Conservation (phyloP, 1,140 invertebrate species). For the Temnothorax curvispinosus region DNA sequence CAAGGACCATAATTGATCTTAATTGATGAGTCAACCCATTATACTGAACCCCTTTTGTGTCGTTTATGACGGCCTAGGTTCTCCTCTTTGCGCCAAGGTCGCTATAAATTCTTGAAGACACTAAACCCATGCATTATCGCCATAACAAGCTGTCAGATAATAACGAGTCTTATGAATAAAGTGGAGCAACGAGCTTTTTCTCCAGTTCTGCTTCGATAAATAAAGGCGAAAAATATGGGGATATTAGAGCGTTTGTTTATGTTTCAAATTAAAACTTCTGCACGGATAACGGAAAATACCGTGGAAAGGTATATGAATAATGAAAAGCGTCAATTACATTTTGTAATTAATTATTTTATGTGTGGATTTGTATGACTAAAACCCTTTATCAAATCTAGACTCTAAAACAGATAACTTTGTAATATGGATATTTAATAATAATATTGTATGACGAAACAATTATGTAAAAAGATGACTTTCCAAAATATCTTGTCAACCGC, state of each 20-base stretch:
- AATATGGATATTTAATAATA: not conserved
- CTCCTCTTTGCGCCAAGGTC: slow-evolving; percentile 54
- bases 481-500: not conserved
- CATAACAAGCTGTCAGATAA: slow-evolving; percentile 34
- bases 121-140: not conserved
- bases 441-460: not conserved
- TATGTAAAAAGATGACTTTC: not conserved
- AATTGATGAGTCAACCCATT: slow-evolving; percentile 68
- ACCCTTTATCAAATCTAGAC: not conserved
- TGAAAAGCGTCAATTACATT: not conserved
- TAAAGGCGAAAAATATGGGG: not conserved
- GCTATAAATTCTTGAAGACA: slow-evolving; percentile 28
- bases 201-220: not conserved
- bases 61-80: not conserved
- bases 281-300: not conserved
- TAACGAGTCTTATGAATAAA: slow-evolving; percentile 22
- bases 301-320: not conserved
- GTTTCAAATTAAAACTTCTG: slow-evolving; percentile 14
- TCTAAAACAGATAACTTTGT: not conserved
- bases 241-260: slow-evolving; percentile 1
- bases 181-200: slow-evolving; percentile 2
- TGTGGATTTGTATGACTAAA: not conserved
- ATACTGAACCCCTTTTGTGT: slow-evolving; percentile 27
- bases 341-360: not conserved
- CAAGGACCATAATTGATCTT: slow-evolving; percentile 54